A percentile compares a stretch with the other conserved stretches of the same genome.
Conservation (phyloP, 2,888 invertebrate genomes). For the Drosophila mayaguana region DNA sequence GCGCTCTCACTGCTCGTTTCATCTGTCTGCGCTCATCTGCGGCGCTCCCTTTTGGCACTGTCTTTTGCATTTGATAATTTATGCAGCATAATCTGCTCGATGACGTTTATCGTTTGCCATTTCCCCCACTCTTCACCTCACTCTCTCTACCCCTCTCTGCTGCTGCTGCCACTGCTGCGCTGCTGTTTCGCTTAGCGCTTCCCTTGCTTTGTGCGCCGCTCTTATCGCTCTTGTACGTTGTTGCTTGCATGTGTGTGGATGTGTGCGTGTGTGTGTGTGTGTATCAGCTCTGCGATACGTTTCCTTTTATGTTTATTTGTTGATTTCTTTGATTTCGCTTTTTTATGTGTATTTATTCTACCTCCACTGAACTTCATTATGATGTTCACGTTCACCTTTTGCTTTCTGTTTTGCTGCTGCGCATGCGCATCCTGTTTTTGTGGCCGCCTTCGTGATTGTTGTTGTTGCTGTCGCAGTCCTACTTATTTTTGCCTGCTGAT, state of each 20-base stretch:
- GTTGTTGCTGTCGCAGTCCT: constrained; percentile 55
- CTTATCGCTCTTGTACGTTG: constrained; percentile 49
- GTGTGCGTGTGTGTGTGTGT: constrained; percentile 44
- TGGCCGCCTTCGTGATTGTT: constrained; percentile 44
- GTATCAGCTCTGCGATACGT: constrained; percentile 59
- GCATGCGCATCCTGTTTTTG: constrained; percentile 75
- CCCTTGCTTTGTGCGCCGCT: constrained; percentile 41
- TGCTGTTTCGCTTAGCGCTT: constrained; percentile 28
- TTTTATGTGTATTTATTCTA: constrained; percentile 52
- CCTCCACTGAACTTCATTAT: constrained; percentile 59
- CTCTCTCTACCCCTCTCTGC: too few species aligned
- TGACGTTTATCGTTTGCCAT: constrained; percentile 76
- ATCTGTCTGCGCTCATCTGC: constrained; percentile 45
- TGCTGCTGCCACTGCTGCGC: constrained; percentile 14
- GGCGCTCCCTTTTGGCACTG: constrained; percentile 70
- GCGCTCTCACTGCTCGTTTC: constrained; percentile 5
- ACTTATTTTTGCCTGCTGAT: constrained; percentile 42
- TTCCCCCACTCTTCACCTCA: constrained; percentile 20
- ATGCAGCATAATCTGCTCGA: constrained; percentile 75
- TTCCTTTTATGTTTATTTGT: constrained; percentile 76
- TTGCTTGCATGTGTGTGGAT: constrained; percentile 28
- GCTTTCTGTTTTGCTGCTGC: constrained; percentile 60
- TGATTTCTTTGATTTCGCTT: constrained; percentile 77
- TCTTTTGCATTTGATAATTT: constrained; percentile 76
- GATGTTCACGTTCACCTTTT: constrained; percentile 70